Conservation (phyloP, 1,140 invertebrate genomes). For the Triops longicaudatus region DNA sequence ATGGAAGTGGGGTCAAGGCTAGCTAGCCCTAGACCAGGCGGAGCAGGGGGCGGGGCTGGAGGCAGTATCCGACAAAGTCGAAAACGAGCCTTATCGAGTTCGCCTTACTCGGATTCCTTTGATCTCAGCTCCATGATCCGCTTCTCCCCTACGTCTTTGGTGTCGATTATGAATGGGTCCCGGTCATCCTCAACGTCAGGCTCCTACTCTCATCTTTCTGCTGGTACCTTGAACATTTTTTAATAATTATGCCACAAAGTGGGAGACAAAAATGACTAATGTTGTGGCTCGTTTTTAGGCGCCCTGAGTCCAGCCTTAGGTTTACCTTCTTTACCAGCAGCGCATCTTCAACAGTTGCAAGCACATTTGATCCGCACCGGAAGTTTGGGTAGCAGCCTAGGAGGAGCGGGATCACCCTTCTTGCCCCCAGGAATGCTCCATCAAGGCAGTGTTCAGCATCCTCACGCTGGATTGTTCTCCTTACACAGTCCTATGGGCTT, state of each 20-base stretch:
- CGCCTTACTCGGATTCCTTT: constrained; percentile 86
- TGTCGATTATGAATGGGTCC: constrained; percentile 81
- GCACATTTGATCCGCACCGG: constrained; percentile 57
- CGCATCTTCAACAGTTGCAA: constrained; percentile 65
- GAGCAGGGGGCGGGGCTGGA: constrained; percentile 22
- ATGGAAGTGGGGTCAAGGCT: constrained; percentile 54
- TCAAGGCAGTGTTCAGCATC: constrained; percentile 31
- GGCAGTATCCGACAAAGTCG: constrained; percentile 53
- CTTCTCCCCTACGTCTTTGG: constrained; percentile 85
- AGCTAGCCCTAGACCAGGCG: constrained; percentile 53
- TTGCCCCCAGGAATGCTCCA: constrained; percentile 37
- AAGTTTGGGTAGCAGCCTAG: constrained; percentile 48
- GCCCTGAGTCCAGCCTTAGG: constrained; percentile 57
- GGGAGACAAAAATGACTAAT: background rate
- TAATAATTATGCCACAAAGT: background rate
- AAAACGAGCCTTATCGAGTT: constrained; percentile 85
- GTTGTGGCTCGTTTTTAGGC: constrained; percentile 34
- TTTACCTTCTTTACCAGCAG: constrained; percentile 54
- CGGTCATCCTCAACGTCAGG: constrained; percentile 74
- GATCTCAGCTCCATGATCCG: constrained; percentile 92
- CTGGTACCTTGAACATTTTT: constrained; percentile 49
- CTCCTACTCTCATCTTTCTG: constrained; percentile 87
- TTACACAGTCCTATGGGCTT: constrained; percentile 29
- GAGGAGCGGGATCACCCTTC: constrained; percentile 40
- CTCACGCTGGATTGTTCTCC: constrained; percentile 32